Percentiles rank a stretch among this genome's conserved stretches.
Conservation (phyloP, 2,888 invertebrate genomes). For the Cataglyphis cursor region DNA sequence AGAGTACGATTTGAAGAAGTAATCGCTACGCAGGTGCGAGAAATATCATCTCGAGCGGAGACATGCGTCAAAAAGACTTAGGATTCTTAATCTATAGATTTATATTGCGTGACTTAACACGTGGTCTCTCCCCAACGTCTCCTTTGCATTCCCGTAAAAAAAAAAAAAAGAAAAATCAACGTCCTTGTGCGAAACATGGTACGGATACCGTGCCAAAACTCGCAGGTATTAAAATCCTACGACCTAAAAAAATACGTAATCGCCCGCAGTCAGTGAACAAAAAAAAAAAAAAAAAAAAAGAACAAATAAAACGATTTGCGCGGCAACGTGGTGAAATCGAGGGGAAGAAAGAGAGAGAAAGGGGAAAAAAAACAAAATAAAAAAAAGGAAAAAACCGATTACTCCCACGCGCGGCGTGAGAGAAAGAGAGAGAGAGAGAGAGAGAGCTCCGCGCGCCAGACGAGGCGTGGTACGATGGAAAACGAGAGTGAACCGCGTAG, state of each 20-base stretch:
- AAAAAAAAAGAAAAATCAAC: not conserved
- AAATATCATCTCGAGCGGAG: conserved; percentile 18
- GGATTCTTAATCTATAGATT: conserved; percentile 21
- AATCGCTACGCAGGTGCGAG: conserved; percentile 37
- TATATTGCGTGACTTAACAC: conserved; percentile 17
- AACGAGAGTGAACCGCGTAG: conserved; percentile 55
- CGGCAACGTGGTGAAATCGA: conserved; percentile 68
- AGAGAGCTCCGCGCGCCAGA: conserved; percentile 27
- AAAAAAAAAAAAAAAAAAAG: conserved; percentile 3
- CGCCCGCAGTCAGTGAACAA: conserved; percentile 31
- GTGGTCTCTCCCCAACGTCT: conserved; percentile 2
- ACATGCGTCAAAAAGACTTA: not conserved
- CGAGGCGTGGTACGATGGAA: conserved; percentile 50
- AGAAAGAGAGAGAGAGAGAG: too few species aligned
- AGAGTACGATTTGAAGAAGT: not conserved
- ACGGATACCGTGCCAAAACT: conserved; percentile 15
- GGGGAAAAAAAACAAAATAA: not conserved
- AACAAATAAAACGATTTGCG: conserved; percentile 29
- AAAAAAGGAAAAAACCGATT: conserved; percentile 42
- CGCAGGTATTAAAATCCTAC: conserved; percentile 22
- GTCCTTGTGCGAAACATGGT: not conserved
- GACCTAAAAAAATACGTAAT: conserved; percentile 32
- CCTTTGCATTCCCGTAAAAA: not conserved
- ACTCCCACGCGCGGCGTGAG: conserved; percentile 41
- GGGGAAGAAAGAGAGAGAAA: not conserved